Conservation (phyloP, 2,888 invertebrate species). For the Caenorhabditis drosophilae region DNA sequence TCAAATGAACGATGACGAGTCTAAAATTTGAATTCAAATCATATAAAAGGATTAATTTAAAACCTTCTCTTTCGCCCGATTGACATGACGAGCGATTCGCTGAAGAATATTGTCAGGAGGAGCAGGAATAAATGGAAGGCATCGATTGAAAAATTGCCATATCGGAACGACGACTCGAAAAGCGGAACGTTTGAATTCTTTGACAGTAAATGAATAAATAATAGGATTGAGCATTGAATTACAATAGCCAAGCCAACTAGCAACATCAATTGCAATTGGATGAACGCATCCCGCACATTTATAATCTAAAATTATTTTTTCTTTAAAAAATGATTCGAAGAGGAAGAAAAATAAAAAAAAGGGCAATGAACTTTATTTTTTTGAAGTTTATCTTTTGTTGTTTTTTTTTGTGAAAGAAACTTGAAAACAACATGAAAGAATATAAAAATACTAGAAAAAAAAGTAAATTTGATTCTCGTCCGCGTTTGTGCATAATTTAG, state of each 20-base stretch:
- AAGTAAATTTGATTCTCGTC: no score
- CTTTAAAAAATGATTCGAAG: neutral
- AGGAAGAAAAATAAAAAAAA: no score
- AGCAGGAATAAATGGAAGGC: conserved; percentile 54
- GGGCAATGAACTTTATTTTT: no score
- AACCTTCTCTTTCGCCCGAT: conserved; percentile 35
- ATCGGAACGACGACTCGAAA: conserved; percentile 58
- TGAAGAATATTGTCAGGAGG: conserved; percentile 61
- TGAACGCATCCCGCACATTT: conserved; percentile 65
- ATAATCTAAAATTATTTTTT: conserved; percentile 57
- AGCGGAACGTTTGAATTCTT: conserved; percentile 68
- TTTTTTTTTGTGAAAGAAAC: neutral
- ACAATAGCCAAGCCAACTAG: conserved; percentile 69
- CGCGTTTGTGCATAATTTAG: no score
- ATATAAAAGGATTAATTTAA: neutral
- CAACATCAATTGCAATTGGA: conserved; percentile 65
- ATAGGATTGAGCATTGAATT: conserved; percentile 69
- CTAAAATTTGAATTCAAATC: neutral
- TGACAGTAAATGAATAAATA: conserved; percentile 69
- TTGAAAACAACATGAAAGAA: neutral
- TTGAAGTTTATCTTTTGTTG: no score
- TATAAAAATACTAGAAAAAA: no score
- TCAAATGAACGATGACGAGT: conserved; percentile 47
- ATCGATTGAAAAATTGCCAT: conserved; percentile 56
- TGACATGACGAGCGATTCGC: conserved; percentile 43